Conservation (phyloP, 2,113 vertebrate genomes). For the Orientallactaga bullata region DNA sequence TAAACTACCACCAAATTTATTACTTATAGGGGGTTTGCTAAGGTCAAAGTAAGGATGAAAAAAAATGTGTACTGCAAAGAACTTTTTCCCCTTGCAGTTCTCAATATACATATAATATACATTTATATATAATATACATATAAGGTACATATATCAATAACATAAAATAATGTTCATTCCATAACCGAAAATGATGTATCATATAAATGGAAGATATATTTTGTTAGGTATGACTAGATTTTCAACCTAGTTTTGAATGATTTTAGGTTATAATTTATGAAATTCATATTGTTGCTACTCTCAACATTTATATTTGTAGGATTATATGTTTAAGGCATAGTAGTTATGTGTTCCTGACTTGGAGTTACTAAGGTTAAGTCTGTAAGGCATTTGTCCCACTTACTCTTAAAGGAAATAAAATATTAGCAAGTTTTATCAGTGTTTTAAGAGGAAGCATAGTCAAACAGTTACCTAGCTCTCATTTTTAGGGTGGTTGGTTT, state of each 20-base stretch:
- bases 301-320: conserved; percentile 9
- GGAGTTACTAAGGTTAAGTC: conserved; percentile 45
- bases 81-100: background rate
- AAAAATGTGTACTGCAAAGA: background rate
- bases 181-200: background rate
- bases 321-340: conserved; percentile 30
- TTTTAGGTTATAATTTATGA: conserved; percentile 8
- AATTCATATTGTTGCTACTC: background rate
- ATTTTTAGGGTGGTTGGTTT: too few species aligned
- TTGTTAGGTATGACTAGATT: background rate
- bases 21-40: background rate
- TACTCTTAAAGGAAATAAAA: conserved; percentile 40
- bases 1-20: background rate
- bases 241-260: background rate
- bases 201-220: background rate
- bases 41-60: background rate
- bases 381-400: background rate
- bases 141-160: background rate
- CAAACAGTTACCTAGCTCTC: conserved; percentile 4
- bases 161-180: background rate
- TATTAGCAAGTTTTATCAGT: background rate
- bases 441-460: conserved; percentile 41
- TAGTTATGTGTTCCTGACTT: conserved; percentile 1
- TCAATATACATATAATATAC: background rate
- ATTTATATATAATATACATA: too few species aligned